Base-by-base conservation (phyloP, 1,140 invertebrate genomes). In the Dreissena polymorpha region DNA sequence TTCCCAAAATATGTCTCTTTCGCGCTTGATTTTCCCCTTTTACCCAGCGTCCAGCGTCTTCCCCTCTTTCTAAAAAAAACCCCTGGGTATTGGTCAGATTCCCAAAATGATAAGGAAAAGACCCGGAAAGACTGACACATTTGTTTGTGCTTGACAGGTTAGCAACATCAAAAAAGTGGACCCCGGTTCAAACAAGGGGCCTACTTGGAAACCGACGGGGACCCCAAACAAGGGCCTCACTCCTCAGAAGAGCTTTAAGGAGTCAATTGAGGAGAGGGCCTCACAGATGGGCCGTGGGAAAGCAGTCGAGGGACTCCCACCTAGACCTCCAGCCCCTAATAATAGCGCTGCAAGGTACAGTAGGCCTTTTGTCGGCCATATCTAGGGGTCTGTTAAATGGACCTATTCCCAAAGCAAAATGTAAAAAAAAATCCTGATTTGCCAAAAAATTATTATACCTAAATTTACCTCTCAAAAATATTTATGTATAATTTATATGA, bases 151-250 rank as follows among this genome's bases (percentile, higher is more conserved):
- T 50, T 50, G 16, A 2, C 55, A 83, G 81, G 23, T 89, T 64
- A 85, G 87, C 67, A 79, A 89, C 51, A 89, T 90, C 23, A 91
- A 91, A 74, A 91, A 90, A 55, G 89, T 91, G 7, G 86, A 89
- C 50, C 90, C 90, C 18, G 70, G 53, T 23, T 85, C 83, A 50
- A 81, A 85, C 18, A 86, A 82, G 53, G 64, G 71, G 18, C 73
- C 81, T 14, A 70, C 86, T 5, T 72, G 77, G n/a, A 89, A 86
- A 75, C 50, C 85, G 0, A 60, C 69, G 57, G 49, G 67, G 23
- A 73, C 73, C 18, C 74, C 83, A 53, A 84, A 74, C 53, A 89
- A 86, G 69, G 65, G 68, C 13, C 27, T 89, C 10, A 87, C 86
- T 7, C 84, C 88, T 39, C 81, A 77, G 50, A 89, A 90, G 73